A percentile compares a stretch with the other conserved stretches of the same genome.
Conservation (phyloP, 2,888 invertebrate species). For the Ischnura elegans region DNA sequence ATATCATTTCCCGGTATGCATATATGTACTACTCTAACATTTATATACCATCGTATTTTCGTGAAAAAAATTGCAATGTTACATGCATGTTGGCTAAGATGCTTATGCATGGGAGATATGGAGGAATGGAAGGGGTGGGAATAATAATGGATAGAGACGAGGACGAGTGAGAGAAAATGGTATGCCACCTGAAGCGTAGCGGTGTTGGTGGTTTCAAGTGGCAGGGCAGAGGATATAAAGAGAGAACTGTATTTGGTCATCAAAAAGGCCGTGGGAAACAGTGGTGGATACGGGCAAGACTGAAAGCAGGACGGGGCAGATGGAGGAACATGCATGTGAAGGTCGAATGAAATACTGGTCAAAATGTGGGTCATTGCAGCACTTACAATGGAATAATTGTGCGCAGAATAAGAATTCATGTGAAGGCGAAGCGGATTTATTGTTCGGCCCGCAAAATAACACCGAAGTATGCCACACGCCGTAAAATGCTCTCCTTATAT, state of each 20-base stretch:
- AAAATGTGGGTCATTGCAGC: not conserved
- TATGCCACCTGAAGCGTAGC: not conserved
- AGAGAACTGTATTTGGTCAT: not conserved
- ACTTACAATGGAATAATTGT: not conserved
- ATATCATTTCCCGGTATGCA: too few species aligned
- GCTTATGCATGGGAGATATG: too few species aligned
- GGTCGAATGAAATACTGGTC: not conserved
- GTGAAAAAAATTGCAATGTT: too few species aligned
- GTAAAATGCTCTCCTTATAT: not conserved
- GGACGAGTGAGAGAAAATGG: not conserved
- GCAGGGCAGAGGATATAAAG: too few species aligned
- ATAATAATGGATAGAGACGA: not conserved
- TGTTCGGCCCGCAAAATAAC: not conserved
- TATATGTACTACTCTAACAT: too few species aligned
- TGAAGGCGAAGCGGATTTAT: not conserved
- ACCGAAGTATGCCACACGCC: not conserved
- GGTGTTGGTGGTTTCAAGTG: not conserved
- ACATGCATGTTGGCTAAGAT: too few species aligned
- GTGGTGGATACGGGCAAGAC: not conserved
- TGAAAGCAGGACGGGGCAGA: not conserved
- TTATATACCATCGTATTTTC: too few species aligned
- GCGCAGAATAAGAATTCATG: not conserved
- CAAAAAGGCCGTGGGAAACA: constrained; percentile 18
- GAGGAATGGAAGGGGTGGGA: not conserved
- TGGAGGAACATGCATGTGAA: not conserved